phyloP scores from a whole-genome alignment of 2,797 vertebrate genomes.

The Onychomys leucogaster region DNA sequence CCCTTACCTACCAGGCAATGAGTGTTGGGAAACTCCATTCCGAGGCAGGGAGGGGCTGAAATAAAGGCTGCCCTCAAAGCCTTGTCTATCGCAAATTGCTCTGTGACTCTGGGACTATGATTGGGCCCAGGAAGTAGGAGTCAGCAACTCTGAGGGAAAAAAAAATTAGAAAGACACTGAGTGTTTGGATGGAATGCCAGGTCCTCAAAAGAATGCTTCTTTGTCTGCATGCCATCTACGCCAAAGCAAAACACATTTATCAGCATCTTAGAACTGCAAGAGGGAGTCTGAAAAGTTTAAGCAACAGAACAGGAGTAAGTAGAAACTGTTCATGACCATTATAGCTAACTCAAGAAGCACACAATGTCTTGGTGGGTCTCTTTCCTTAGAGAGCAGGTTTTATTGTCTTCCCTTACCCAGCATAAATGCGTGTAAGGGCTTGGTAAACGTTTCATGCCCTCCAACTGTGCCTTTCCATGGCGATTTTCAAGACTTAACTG shows the following conservation, averaged over 20 bases:
- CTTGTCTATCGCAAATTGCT: conserved; percentile 37
- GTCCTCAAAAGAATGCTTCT: conserved; percentile 64
- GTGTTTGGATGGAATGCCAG: conserved; percentile 52
- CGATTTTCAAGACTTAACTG: background rate
- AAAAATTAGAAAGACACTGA: conserved; percentile 62
- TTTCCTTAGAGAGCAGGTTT: conserved; percentile 63
- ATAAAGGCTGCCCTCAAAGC: background rate
- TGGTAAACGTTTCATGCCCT: background rate
- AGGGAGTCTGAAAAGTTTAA: conserved; percentile 65
- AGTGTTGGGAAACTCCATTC: conserved; percentile 22
- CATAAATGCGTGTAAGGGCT: conserved; percentile 15
- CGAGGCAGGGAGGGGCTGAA: conserved; percentile 38
- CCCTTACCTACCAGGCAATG: background rate
- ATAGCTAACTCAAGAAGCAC: conserved; percentile 72
- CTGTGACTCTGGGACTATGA: conserved; percentile 33
- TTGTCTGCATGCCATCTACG: conserved; percentile 69
- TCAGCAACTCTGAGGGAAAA: conserved; percentile 71
- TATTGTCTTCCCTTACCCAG: conserved; percentile 59
- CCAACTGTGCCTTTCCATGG: conserved; percentile 1
- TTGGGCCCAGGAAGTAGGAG: conserved; percentile 59
- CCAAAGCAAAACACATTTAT: conserved; percentile 74
- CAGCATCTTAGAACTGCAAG: conserved; percentile 67
- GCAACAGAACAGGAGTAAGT: conserved; percentile 46
- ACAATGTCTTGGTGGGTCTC: conserved; percentile 57
- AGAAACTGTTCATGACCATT: conserved; percentile 61